Evolutionary conservation across 2,113 vertebrate genomes (phyloP).

Genomic region (Hylia prasina): DNA sequence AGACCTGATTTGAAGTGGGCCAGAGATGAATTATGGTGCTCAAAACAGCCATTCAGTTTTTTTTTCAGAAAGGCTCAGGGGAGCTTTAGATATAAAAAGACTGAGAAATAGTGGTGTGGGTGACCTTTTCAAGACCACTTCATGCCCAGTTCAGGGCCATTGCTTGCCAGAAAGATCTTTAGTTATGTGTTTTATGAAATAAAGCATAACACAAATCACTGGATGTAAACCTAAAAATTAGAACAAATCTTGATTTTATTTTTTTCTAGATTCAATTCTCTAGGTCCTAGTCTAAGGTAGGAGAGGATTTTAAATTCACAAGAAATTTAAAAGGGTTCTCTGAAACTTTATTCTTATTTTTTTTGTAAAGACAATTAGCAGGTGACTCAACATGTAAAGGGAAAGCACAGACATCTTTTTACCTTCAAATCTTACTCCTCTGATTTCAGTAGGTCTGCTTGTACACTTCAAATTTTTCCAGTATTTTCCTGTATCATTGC

Average conservation of each 20-base stretch:
- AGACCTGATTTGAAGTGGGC: not conserved
- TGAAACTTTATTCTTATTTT: not conserved
- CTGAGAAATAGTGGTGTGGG: not conserved
- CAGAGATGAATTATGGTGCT: not conserved
- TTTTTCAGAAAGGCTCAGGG: not conserved
- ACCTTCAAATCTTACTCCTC: not conserved
- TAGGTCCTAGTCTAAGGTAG: not conserved
- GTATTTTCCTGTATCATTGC: not conserved
- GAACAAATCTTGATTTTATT: not conserved
- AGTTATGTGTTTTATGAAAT: conserved; percentile 27
- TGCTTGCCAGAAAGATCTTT: not conserved
- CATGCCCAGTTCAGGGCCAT: not conserved
- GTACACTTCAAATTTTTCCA: not conserved
- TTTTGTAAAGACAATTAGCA: not conserved
- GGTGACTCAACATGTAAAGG: not conserved
- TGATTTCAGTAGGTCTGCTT: not conserved
- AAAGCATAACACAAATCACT: conserved; percentile 19
- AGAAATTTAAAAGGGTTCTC: not conserved
- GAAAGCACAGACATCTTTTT: not conserved
- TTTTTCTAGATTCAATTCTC: not conserved
- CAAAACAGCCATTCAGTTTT: not conserved
- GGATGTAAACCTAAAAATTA: conserved; percentile 35
- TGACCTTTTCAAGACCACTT: not conserved
- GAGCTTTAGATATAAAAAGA: not conserved
- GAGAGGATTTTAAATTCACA: not conserved